Base-by-base conservation (phyloP, 2,113 vertebrate species). In the Australoheros scitulus region DNA sequence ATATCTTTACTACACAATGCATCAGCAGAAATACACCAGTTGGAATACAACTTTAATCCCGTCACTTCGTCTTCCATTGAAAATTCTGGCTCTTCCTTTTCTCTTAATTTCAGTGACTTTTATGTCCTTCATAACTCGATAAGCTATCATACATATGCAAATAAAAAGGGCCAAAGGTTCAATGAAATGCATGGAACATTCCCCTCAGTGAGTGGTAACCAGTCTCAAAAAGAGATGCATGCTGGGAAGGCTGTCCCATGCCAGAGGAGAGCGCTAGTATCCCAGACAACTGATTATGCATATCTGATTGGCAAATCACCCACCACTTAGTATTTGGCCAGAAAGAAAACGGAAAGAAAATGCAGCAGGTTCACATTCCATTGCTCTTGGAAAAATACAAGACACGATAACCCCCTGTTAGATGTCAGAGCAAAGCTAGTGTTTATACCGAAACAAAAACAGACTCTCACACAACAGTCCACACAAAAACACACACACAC, bases 281-380 rank as follows among this genome's bases (percentile, higher is more conserved):
- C 76, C 81, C 80, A 77, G 85, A 92, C 74, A 76, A 91, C 83
- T 82, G 87, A 92, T 91, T 88, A 76, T 91, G 84, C 79, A 83
- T 93, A 92, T 93, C 92, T 93, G 91, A 92, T 91, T 83, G 87
- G 85, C 87, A 81, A 81, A 83, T 88, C 80, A 80, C 59, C 87
- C 75, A 80, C 80, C 76, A 80, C 89, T 83, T 84, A 81, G 79
- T 85, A 76, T 90, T 86, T 86, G 83, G 79, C 68, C 59, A 34
- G 56, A 90, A 74, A 90, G 78, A 79, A 75, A 52, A 87, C 60
- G 41, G 61, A 77, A 74, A 52, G 59, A 72, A 82, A 77, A 87
- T 80, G 83, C 59, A 80, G 83, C 85, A 87, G 82, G 81, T 92
- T 86, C 70, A 89, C 61, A 74, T 90, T 87, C 75, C 83, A 82